Evolutionary conservation across 2,888 invertebrate species (phyloP).

Genomic region (Theretra japonica): DNA sequence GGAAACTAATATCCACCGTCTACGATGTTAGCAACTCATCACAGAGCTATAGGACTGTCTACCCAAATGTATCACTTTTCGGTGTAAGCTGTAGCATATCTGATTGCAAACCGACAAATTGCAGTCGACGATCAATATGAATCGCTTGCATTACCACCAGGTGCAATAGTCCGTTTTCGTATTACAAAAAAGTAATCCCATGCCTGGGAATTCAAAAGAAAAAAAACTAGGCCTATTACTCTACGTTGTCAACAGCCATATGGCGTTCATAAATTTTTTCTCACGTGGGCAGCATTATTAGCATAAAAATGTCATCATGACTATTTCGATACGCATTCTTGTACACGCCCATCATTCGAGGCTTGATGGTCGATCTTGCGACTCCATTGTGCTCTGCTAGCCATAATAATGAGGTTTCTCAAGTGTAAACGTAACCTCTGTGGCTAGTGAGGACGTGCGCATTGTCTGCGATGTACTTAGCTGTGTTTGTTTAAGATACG

Average conservation of each 20-base stretch:
- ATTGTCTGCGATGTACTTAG: conserved; percentile 4
- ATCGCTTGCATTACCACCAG: too few species aligned
- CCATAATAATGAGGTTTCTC: conserved; percentile 26
- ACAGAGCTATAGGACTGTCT: too few species aligned
- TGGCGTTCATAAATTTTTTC: neutral
- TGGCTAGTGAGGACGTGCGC: neutral
- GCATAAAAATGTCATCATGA: conserved; percentile 23
- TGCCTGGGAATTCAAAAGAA: too few species aligned
- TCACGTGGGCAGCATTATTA: conserved; percentile 11
- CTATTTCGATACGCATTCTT: conserved; percentile 24
- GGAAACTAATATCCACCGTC: too few species aligned
- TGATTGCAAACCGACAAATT: too few species aligned
- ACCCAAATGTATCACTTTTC: too few species aligned
- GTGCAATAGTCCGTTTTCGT: too few species aligned
- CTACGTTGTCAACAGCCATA: neutral
- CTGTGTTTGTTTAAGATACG: neutral
- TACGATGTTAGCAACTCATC: too few species aligned
- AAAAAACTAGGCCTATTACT: too few species aligned
- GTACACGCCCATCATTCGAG: conserved; percentile 4
- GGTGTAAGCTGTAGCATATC: too few species aligned
- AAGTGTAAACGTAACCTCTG: conserved; percentile 16
- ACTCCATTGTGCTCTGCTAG: neutral
- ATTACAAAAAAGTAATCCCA: too few species aligned
- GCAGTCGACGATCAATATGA: too few species aligned
- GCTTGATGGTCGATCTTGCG: conserved; percentile 7